A percentile compares a stretch with the other conserved stretches of the same genome.
phyloP scores from a whole-genome alignment of 2,113 vertebrate species.

The Urocitellus parryii region DNA sequence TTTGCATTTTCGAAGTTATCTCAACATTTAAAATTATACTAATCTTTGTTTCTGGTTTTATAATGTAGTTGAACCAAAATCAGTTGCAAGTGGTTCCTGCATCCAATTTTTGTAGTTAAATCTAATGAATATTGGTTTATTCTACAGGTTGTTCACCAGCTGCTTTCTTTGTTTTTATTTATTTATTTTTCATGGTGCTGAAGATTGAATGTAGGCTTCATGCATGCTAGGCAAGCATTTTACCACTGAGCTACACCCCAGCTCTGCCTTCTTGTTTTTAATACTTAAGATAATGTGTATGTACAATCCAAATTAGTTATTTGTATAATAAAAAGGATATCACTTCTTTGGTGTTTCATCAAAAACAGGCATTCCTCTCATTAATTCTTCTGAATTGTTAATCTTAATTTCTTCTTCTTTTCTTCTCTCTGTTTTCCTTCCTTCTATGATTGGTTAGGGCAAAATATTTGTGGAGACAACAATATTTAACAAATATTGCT shows the following conservation, averaged over 20 bases:
- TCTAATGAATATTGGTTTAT: not conserved
- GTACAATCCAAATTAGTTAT: constrained; percentile 7
- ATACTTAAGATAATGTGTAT: not conserved
- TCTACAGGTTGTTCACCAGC: not conserved
- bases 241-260: not conserved
- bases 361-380: constrained; percentile 5
- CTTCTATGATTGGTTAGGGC: not conserved
- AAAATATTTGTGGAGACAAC: not conserved
- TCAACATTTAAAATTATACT: constrained; percentile 36
- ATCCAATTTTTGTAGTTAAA: constrained; percentile 2
- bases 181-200: not conserved
- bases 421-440: not conserved
- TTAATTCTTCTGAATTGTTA: constrained; percentile 31
- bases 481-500: not conserved
- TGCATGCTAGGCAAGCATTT: not conserved
- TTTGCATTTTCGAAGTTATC: not conserved
- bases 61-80: constrained; percentile 51
- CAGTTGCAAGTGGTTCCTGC: not conserved
- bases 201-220: not conserved
- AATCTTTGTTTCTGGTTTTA: constrained; percentile 53
- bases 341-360: not conserved
- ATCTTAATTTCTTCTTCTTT: not conserved
- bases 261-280: constrained; percentile 6
- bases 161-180: constrained; percentile 40
- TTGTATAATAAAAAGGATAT: not conserved